Evolutionary conservation across 2,888 invertebrate species (phyloP), one percentile per base, ranked within the genome.

Genomic region (Cosmia trapezina): DNA sequence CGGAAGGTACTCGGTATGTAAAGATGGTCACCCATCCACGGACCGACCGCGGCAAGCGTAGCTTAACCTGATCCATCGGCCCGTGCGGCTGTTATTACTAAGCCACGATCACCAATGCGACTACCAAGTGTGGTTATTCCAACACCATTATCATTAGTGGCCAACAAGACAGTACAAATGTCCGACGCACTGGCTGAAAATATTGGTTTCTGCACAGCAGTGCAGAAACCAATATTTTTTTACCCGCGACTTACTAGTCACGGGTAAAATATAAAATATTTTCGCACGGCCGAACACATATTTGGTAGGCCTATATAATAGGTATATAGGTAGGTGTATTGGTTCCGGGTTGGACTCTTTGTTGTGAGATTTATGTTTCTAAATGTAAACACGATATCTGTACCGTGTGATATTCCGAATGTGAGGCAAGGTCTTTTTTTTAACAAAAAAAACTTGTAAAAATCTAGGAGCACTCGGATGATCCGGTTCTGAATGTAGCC

Each of bases 201-300:
- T 59, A 74, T 74, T 57, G 43, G 33, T 73, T 75, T 73, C 43
- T 67, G 65, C 56, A 17, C 75, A 6, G 6, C 3, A 6, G 33
- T 6, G 56, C 33, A 17, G 19, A 33, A 57, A 33, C 57, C 33
- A 57, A 57, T 37, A 57, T 37, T 57, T 57, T 37, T 57, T 57
- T 33, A 57, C 6, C 57, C 19, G 19, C 33, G 6, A 6, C 33
- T 56, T 47, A 41, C 45, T 54, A 47, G 51, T 33, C 51, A 57
- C 41, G 68, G 59, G 41, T 76, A 45, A 65, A 49, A 49, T 19
- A 19, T 19, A 49, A 8, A 19, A 49, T 51, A 33, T 76, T 60
- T 60, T 60, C 68, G 74, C 74, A 74, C 59, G 68, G 53, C 76
- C 41, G 68, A 75, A 67, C 49, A 75, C 59, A 53, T 76, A 68